These are phyloP conservation scores for Syrphus vitripennis DNA, from an alignment of 2,888 invertebrate genomes.

Conservation along the genomic window DNA sequence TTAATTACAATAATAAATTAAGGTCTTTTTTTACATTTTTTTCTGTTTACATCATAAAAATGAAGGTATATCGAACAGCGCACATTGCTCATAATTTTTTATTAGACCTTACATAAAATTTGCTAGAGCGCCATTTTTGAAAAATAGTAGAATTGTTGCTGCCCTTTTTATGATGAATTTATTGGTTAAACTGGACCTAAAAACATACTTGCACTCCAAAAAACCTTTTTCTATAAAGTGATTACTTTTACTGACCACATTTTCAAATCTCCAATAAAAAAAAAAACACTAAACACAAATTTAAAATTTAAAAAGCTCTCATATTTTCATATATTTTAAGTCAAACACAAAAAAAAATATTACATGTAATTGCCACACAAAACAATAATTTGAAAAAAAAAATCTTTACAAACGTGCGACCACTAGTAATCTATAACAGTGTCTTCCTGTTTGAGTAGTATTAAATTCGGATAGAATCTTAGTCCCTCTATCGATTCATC, in stretches of 20 bases:
- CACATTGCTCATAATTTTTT: too few species aligned
- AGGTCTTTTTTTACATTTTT: too few species aligned
- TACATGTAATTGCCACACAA: not conserved
- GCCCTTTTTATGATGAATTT: too few species aligned
- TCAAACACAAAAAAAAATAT: not conserved
- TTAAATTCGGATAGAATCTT: conserved; percentile 95
- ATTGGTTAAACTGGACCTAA: too few species aligned
- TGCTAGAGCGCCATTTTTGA: too few species aligned
- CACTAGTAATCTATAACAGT: conserved; percentile 45
- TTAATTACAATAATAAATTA: too few species aligned
- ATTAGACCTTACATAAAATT: too few species aligned
- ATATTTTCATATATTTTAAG: not conserved
- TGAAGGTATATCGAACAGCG: too few species aligned
- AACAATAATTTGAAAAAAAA: conserved; percentile 19
- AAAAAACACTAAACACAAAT: not conserved
- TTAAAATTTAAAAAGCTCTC: conserved; percentile 24
- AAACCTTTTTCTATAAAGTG: too few species aligned
- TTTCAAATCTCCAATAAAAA: not conserved
- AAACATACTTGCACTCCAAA: too few species aligned
- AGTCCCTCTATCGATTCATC: conserved; percentile 98
- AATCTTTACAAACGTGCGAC: conserved; percentile 18
- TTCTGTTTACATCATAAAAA: too few species aligned
- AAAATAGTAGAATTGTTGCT: too few species aligned
- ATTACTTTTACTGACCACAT: not conserved
- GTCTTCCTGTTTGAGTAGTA: conserved; percentile 82